Evolutionary conservation across 2,113 vertebrate species (phyloP), one percentile per base, ranked within the genome.

Genomic region (Copsychus sechellarum): DNA sequence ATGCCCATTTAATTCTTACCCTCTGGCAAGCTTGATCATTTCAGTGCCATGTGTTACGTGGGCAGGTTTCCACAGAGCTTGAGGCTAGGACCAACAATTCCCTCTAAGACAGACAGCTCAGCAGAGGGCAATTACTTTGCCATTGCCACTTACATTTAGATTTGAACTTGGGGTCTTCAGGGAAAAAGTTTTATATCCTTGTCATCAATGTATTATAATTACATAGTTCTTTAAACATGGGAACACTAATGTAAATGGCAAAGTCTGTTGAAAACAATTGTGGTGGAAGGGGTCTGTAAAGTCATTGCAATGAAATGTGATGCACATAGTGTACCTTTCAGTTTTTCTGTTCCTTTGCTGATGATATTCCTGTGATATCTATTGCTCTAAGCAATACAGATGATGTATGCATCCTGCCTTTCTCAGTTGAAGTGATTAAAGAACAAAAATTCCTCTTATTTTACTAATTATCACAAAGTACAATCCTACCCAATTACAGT

Each of bases 381-480:
- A 38, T 26, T 79, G 42, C 56, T 84, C 38, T 66, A 48, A 56
- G n/a, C 18, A 31, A 81, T 6, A 54, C 4, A 64, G 42, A 88
- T 57, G 62, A 95, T 40, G 34, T 20, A 42, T 19, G 43, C 60
- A 78, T 48, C 38, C 47, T 72, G 19, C 26, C 31, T 67, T 84
- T 61, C 83, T 60, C 43, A 78, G 31, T 3, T 84, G 33, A 60
- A 86, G 77, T 65, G 12, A 70, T 48, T 74, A 60, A 86, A 78
- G 60, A 94, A 8, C 19, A 94, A 53, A 86, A 42, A 76, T 40
- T 45, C 43, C 14, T 66, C 40, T 47, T 38, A 79, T 66, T 93
- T 81, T 81, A 86, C 50, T 73, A 73, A 73, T 71, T 78, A 93
- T 23, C 29, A 86, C 42, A 40, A 72, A 82, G 28, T 54, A 82